Evolutionary conservation across 2,888 invertebrate species (phyloP).

Genomic region (Metalampra italica): DNA sequence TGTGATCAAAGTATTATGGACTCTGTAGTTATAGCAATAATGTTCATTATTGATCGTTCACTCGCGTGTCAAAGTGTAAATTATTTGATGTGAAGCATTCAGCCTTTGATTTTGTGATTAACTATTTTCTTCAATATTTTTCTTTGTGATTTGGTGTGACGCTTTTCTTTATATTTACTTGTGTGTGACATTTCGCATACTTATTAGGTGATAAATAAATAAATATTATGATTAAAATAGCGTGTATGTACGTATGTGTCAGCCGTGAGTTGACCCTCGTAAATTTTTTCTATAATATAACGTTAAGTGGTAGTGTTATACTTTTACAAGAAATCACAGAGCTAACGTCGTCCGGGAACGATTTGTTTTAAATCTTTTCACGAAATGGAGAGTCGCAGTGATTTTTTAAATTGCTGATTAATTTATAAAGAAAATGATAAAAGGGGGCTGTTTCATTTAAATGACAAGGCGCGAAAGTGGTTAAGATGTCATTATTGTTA

Average conservation of each 20-base stretch:
- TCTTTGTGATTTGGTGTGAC: conserved; percentile 51
- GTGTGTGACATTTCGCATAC: conserved; percentile 41
- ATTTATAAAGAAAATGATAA: too few species aligned
- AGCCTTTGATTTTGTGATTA: conserved; percentile 35
- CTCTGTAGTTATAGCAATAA: conserved; percentile 70
- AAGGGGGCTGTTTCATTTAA: too few species aligned
- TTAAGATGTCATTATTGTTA: too few species aligned
- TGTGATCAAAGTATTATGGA: conserved; percentile 70
- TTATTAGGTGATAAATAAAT: conserved; percentile 32
- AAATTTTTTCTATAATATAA: conserved; percentile 42
- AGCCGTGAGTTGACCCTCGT: conserved; percentile 60
- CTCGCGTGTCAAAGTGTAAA: conserved; percentile 34
- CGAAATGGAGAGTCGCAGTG: too few species aligned
- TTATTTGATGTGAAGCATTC: conserved; percentile 9
- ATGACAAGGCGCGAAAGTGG: too few species aligned
- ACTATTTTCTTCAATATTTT: conserved; percentile 12
- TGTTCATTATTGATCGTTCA: conserved; percentile 35
- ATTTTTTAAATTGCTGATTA: too few species aligned
- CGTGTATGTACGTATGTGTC: conserved; percentile 38
- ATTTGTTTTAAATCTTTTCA: conserved; percentile 5
- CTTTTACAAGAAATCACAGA: conserved; percentile 74
- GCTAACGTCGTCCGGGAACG: conserved; percentile 33
- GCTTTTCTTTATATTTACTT: conserved; percentile 38
- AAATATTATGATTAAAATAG: conserved; percentile 22
- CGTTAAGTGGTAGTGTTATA: conserved; percentile 69